Base-by-base conservation (phyloP, 23 tunicate genomes). In the Clavelina lepadiformis region DNA sequence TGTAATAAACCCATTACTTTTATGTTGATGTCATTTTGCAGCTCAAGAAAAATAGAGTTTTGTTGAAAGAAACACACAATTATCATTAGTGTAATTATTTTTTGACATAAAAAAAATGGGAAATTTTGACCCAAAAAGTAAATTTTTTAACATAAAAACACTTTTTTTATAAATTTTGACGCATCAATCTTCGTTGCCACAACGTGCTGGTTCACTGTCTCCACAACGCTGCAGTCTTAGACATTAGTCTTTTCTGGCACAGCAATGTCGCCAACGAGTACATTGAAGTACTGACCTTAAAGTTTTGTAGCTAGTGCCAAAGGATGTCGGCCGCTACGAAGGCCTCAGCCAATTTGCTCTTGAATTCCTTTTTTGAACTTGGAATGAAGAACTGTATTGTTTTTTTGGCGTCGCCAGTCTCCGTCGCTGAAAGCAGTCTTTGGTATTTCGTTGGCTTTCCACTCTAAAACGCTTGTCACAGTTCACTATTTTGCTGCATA, bases 381-480 rank as follows among this genome's bases (percentile, higher is more conserved):
- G 38, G 37, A 51, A 63, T 36, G 23, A 53, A 53, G 4, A 33
- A 63, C 50, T 63, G 69, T 37, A 8, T 23, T 63, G 69, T 5
- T 35, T 50, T 63, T 6, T 36, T 35, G 69, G 27, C 69, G 28
- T 36, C 27, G 26, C 7, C 50, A 35, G 69, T 59, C 6, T 59
- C 65, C 36, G 35, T 59, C 31, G 36, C 6, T 59, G n/a, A 59
- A 38, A 59, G 36, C 19, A 59, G 6, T 59, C 36, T 59, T 59
- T 59, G 65, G 65, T 59, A 38, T 8, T 63, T 18, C 26, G 51
- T 5, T 63, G 69, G 7, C 51, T 53, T 63, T 63, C 27, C 25
- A 63, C 69, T 36, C 26, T 63, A 37, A 63, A 37, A 67, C 62
- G 73, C 73, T 67, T 67, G 73, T 67, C 73, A 50, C 73, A 67